phyloP scores from a whole-genome alignment of 2,888 invertebrate genomes.

The Perizoma affinitatum region DNA sequence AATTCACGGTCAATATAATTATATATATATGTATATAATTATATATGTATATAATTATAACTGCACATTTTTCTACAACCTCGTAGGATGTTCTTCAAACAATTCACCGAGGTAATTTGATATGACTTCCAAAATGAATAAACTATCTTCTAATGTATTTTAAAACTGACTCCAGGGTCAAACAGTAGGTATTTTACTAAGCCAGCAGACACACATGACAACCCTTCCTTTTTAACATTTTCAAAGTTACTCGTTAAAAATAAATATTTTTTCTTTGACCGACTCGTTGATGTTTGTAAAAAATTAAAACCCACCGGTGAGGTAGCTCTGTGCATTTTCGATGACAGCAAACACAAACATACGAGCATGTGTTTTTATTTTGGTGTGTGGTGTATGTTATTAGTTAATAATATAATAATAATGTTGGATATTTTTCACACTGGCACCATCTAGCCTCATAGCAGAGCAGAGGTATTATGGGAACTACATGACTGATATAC shows the following conservation, averaged over 20 bases:
- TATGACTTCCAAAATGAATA: too few relatives aligned
- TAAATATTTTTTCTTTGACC: slow-evolving; percentile 59
- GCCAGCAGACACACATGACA: not conserved
- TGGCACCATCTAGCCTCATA: too few relatives aligned
- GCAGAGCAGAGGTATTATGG: too few relatives aligned
- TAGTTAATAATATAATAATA: too few relatives aligned
- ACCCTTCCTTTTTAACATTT: slow-evolving; percentile 16
- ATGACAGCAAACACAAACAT: slow-evolving; percentile 66
- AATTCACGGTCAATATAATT: too few relatives aligned
- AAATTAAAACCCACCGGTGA: slow-evolving; percentile 49
- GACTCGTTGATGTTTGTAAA: slow-evolving; percentile 52
- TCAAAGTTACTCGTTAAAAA: slow-evolving; percentile 49
- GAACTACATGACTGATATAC: too few relatives aligned
- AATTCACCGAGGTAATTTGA: too few relatives aligned
- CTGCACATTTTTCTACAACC: too few relatives aligned
- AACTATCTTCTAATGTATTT: not conserved
- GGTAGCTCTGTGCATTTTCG: slow-evolving; percentile 57
- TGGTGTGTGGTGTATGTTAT: slow-evolving; percentile 18
- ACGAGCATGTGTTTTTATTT: slow-evolving; percentile 34
- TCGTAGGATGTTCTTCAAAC: too few relatives aligned
- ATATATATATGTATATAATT: too few relatives aligned
- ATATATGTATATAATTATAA: too few relatives aligned
- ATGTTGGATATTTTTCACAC: too few relatives aligned
- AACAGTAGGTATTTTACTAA: not conserved
- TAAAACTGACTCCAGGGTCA: not conserved